phyloP scores from a whole-genome alignment of 2,797 vertebrate species.

The Xiphorhynchus erythropygius region DNA sequence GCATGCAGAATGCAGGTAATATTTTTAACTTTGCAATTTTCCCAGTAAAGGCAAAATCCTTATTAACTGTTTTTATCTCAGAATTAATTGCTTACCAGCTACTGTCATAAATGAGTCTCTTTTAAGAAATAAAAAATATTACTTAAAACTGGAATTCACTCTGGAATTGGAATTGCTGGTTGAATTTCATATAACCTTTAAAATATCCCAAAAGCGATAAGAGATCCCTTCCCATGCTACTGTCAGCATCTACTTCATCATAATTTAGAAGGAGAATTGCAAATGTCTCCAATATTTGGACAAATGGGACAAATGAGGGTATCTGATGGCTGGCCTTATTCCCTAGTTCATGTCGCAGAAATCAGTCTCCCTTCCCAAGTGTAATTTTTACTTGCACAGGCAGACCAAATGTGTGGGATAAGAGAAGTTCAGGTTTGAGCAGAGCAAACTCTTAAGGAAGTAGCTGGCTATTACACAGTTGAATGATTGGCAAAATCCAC shows the following conservation, averaged over 20 bases:
- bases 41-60: background rate
- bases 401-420: background rate
- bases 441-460: background rate
- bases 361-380: background rate
- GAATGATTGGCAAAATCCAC: background rate
- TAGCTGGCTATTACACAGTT: background rate
- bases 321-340: background rate
- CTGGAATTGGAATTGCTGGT: background rate
- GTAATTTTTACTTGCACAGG: background rate
- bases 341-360: background rate
- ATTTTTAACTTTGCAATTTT: background rate
- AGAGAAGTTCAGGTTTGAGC: background rate
- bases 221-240: background rate
- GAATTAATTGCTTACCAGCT: background rate
- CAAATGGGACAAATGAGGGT: constrained; percentile 30
- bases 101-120: background rate
- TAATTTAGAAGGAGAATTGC: background rate
- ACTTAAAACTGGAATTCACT: background rate
- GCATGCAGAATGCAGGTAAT: background rate
- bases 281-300: constrained; percentile 9
- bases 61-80: background rate
- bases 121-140: background rate
- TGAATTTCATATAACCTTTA: background rate
- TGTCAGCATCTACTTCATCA: constrained; percentile 18
- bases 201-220: background rate